phyloP scores from a whole-genome alignment of 2,113 vertebrate genomes.

The Poeciliopsis prolifica region DNA sequence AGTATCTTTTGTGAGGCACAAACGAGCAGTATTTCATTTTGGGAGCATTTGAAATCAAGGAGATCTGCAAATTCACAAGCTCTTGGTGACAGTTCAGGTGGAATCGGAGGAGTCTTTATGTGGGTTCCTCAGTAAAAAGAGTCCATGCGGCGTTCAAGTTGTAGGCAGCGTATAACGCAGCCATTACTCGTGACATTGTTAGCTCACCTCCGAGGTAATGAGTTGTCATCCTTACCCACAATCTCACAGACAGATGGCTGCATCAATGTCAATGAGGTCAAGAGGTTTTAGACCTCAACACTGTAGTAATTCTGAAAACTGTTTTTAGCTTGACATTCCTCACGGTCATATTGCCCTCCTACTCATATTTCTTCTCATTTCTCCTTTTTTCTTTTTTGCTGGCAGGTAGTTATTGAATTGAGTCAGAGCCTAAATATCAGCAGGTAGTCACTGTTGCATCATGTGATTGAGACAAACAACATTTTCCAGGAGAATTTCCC shows the following conservation, averaged over 20 bases:
- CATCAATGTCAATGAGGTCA: constrained; percentile 1
- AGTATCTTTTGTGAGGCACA: constrained; percentile 5
- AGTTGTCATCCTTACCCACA: constrained; percentile 36
- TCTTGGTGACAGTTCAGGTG: constrained; percentile 30
- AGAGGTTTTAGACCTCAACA: constrained; percentile 23
- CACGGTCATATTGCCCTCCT: constrained; percentile 21
- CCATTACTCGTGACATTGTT: constrained; percentile 59
- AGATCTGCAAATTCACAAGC: constrained; percentile 11
- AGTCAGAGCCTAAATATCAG: constrained; percentile 20
- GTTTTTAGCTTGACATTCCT: constrained; percentile 32
- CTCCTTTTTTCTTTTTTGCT: constrained; percentile 3
- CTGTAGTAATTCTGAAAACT: constrained; percentile 32
- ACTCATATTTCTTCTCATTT: constrained; percentile 10
- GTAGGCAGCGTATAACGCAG: constrained; percentile 21
- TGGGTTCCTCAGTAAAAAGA: constrained; percentile 37
- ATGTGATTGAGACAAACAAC: constrained; percentile 20
- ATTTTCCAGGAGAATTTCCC: constrained; percentile 22
- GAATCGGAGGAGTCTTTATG: constrained; percentile 28
- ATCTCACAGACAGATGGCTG: constrained; percentile 15
- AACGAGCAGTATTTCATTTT: constrained; percentile 4
- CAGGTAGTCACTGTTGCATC: constrained; percentile 34
- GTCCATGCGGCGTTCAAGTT: constrained; percentile 43
- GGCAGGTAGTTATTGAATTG: constrained; percentile 8
- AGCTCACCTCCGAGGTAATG: constrained; percentile 51
- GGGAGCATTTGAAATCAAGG: constrained; percentile 5